Percentiles rank a stretch among this genome's conserved stretches.
phyloP scores from a whole-genome alignment of 2,888 invertebrate species.

The Neria commutata region DNA sequence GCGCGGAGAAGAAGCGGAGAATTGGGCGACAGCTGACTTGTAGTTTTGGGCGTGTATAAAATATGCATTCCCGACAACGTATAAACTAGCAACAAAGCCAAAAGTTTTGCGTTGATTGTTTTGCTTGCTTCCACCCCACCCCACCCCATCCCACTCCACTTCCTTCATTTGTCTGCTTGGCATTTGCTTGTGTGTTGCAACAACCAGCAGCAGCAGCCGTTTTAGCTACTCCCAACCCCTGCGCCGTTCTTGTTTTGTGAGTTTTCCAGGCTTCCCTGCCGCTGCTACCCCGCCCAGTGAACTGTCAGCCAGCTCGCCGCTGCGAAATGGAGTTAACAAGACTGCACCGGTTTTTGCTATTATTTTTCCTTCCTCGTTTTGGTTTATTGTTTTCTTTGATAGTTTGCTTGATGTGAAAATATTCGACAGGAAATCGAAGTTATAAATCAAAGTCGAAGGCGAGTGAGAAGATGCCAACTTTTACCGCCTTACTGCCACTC shows the following conservation, averaged over 20 bases:
- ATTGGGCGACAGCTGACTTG: no score
- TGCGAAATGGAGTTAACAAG: background rate
- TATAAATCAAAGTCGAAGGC: conserved; percentile 34
- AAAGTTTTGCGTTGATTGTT: conserved; percentile 31
- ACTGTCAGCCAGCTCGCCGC: background rate
- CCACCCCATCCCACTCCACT: background rate
- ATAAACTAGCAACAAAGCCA: conserved; percentile 6
- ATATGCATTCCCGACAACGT: conserved; percentile 14
- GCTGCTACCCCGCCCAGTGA: background rate
- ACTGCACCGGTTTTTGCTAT: conserved; percentile 10
- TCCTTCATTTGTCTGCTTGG: conserved; percentile 17
- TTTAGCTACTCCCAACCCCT: background rate
- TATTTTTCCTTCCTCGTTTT: no score
- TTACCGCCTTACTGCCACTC: background rate
- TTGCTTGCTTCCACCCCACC: conserved; percentile 13
- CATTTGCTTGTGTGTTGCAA: conserved; percentile 25
- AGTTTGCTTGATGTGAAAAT: conserved; percentile 10
- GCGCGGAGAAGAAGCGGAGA: background rate
- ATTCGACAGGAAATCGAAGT: conserved; percentile 38
- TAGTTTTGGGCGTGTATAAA: conserved; percentile 14
- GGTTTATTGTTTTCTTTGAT: conserved; percentile 13
- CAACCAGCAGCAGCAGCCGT: background rate
- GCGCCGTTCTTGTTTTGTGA: background rate
- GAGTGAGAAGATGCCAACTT: background rate
- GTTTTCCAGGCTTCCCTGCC: background rate